Conservation (phyloP, 2,113 vertebrate genomes). For the Synodontis membranacea region DNA sequence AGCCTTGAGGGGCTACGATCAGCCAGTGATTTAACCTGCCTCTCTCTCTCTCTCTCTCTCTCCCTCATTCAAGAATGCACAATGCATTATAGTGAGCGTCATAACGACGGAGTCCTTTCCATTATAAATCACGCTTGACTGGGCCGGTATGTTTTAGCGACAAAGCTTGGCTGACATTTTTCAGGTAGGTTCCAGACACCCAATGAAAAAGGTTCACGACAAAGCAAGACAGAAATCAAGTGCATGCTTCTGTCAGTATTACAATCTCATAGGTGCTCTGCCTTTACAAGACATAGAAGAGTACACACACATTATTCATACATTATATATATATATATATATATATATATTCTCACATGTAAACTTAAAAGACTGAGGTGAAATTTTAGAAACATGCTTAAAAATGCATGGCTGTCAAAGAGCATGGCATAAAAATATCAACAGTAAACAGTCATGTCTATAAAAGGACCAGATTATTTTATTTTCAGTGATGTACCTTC, state of each 20-base stretch:
- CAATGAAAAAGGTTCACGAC: neutral
- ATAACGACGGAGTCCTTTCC: neutral
- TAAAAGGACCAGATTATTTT: neutral
- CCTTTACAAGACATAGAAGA: neutral
- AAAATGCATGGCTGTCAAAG: neutral
- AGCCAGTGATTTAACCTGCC: conserved; percentile 38
- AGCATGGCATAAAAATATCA: neutral
- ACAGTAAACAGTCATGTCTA: neutral
- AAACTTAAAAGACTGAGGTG: neutral
- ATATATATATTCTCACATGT: neutral
- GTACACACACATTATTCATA: too few relatives aligned
- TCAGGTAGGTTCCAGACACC: conserved; percentile 13
- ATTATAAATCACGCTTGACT: conserved; percentile 36
- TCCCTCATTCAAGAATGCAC: conserved; percentile 13
- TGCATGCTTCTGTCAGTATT: conserved; percentile 20
- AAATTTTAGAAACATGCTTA: neutral
- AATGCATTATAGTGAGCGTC: conserved; percentile 2
- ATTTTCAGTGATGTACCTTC: neutral
- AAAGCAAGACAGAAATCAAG: conserved; percentile 31
- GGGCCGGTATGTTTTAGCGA: conserved; percentile 2
- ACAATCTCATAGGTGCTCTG: conserved; percentile 3
- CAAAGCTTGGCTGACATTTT: conserved; percentile 25
- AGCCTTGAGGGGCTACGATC: conserved; percentile 13
- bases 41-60: neutral
- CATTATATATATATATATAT: neutral